phyloP scores from a whole-genome alignment of 2,113 vertebrate genomes.

The Heptranchias perlo region DNA sequence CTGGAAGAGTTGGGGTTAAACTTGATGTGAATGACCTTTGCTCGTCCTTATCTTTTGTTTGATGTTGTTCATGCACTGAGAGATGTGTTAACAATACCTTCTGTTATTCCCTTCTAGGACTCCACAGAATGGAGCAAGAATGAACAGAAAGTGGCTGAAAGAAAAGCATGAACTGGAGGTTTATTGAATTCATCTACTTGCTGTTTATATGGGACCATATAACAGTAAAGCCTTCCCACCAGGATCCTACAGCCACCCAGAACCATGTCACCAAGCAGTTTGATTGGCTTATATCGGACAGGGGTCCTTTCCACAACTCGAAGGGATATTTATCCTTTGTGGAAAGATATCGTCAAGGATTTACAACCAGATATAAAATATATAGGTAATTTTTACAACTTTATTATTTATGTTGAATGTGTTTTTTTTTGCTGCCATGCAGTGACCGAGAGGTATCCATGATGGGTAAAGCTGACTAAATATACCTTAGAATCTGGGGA shows the following conservation, averaged over 20 bases:
- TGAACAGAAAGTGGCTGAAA: constrained; percentile 98
- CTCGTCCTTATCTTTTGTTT: background rate
- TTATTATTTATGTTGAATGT: background rate
- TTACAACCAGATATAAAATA: constrained; percentile 99
- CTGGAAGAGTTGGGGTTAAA: background rate
- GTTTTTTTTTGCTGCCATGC: background rate
- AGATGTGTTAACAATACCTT: background rate
- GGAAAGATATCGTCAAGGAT: constrained; percentile 99
- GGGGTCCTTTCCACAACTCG: constrained; percentile 98
- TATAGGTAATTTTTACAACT: constrained; percentile 77
- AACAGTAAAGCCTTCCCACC: constrained; percentile 93
- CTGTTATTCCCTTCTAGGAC: constrained; percentile 63
- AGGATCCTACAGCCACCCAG: constrained; percentile 85
- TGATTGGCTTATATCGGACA: constrained; percentile 99
- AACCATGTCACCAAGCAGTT: constrained; percentile 99
- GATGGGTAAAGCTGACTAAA: background rate
- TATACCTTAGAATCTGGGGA: background rate
- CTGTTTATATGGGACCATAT: constrained; percentile 99
- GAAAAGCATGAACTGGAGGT: constrained; percentile 99
- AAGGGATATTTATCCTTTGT: constrained; percentile 99
- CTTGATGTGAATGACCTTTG: background rate
- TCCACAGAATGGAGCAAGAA: constrained; percentile 99
- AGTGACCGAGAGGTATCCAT: background rate
- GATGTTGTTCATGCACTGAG: background rate
- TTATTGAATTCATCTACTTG: constrained; percentile 99